These are phyloP conservation scores for Gyrodactylus bullatarudis DNA, from an alignment of 1,140 invertebrate genomes.

Conservation along the genomic window DNA sequence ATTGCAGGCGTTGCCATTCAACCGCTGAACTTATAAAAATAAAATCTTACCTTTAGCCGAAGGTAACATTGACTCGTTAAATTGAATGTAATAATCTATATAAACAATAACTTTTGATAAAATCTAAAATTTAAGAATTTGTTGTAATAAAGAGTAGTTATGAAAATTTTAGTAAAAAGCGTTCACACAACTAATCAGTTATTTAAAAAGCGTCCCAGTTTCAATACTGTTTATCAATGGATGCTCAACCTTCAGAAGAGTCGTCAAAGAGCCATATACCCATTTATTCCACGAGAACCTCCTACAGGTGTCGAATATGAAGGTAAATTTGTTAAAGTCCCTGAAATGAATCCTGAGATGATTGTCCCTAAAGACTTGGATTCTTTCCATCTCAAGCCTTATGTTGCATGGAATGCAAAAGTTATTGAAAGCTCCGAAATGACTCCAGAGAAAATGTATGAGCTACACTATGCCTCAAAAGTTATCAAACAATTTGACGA, in stretches of 20 bases:
- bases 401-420: conserved; percentile 1
- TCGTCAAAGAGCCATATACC: background rate
- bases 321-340: background rate
- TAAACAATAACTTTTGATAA: background rate
- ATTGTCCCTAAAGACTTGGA: background rate
- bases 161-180: too few species aligned
- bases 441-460: background rate
- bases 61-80: background rate
- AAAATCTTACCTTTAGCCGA: background rate
- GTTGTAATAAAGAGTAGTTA: too few species aligned
- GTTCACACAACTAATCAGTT: background rate
- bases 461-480: background rate
- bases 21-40: conserved; percentile 26
- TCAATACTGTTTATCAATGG: background rate
- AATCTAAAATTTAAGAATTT: background rate
- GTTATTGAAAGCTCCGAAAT: background rate
- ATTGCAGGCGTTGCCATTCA: conserved; percentile 82
- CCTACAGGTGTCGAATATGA: background rate
- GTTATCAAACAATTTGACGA: background rate
- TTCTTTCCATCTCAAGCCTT: background rate
- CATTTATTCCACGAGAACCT: background rate
- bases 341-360: background rate
- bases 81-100: background rate
- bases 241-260: background rate
- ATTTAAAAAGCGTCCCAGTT: background rate